Evolutionary conservation across 2,797 vertebrate species (phyloP).

Genomic region (Mus minutoides): DNA sequence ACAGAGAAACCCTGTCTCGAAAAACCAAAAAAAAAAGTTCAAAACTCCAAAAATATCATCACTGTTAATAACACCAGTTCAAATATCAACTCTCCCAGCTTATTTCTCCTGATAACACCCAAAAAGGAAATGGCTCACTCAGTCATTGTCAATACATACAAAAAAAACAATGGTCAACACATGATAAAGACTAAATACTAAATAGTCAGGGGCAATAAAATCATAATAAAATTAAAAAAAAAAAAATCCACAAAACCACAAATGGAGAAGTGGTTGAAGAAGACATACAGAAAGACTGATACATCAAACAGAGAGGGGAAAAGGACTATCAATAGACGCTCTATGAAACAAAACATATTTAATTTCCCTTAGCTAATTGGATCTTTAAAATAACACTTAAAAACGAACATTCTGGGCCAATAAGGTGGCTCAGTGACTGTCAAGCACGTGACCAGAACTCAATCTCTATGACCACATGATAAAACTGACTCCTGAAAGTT

Average conservation of each 20-base stretch:
- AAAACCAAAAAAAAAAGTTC: too few species aligned
- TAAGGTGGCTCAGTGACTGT: neutral
- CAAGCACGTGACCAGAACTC: neutral
- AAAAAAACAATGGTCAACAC: neutral
- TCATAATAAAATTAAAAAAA: neutral
- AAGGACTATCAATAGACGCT: neutral
- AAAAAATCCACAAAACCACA: neutral
- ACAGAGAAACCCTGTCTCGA: too few species aligned
- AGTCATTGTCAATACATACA: slow-evolving; percentile 18
- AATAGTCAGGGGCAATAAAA: neutral
- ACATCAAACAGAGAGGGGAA: neutral
- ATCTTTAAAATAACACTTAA: slow-evolving; percentile 50
- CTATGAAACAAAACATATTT: neutral
- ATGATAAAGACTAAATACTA: slow-evolving; percentile 15
- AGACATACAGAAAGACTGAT: neutral
- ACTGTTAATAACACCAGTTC: neutral
- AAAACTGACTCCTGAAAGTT: neutral
- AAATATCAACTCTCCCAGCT: slow-evolving; percentile 7
- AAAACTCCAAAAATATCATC: neutral
- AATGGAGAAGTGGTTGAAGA: neutral
- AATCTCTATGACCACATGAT: neutral
- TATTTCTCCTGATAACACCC: slow-evolving; percentile 27
- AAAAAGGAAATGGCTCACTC: slow-evolving; percentile 7
- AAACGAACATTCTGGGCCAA: neutral
- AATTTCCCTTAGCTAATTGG: neutral